Evolutionary conservation across 2,888 invertebrate species (phyloP), one percentile per base, ranked within the genome.

Genomic region (Heteropelma amictum): DNA sequence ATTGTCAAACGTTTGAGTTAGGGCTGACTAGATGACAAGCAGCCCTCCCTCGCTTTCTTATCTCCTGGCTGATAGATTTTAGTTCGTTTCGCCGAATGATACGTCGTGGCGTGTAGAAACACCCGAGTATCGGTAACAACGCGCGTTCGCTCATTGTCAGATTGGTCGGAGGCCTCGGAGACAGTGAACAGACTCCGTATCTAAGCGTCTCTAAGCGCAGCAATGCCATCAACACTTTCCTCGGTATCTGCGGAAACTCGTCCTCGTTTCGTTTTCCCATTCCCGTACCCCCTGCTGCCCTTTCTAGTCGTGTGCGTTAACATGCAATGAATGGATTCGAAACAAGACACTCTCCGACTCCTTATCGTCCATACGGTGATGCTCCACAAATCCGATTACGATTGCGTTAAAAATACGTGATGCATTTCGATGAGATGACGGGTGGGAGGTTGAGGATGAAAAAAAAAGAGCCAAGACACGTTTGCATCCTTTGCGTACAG

Each of bases 1-100:
- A 84, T 86, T 83, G 84, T 83, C 74, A 72, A 68, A 80, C 61
- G 79, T 78, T 85, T 87, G 87, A 87, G 87, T 86, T 83, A 82
- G 86, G 85, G 83, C 82, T 84, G 83, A 82, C 82, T 82, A 80
- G 81, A 78, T 82, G 85, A 85, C 84, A 86, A 81, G 77, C 72
- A 71, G 58, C 63, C 72, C 72, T 47, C 69, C 51, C 56, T 69
- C 53, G 65, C 70, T 79, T 82, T 80, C 83, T 86, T 85, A 85
- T 87, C 85, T 83, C 72, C 35, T 80, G 77, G 74, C 75, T 81
- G 83, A 80, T 83, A 83, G 85, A 86, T 84, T 86, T 85, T 80
- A 78, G 79, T 77, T n/a, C 80, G 82, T 77, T 60, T 67, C 14
- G 60, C 67, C 63, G 28, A 54, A 63, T 51, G 71, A 12, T 17